Evolutionary conservation across 1,140 invertebrate genomes (phyloP), one percentile per base, ranked within the genome.

Genomic region (Oryctes rhinoceros): DNA sequence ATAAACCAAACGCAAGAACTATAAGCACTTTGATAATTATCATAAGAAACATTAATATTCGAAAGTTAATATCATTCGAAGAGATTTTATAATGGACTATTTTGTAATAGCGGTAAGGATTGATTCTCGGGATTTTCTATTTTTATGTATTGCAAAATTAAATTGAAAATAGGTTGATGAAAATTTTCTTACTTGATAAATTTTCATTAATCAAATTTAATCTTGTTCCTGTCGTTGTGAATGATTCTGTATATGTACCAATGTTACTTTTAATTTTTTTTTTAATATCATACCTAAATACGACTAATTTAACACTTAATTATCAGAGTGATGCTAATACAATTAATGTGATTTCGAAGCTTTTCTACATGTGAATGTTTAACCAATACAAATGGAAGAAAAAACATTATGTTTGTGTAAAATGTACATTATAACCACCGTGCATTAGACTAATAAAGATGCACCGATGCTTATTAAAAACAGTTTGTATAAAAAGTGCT

Each of bases 1-100:
- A 84, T 84, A n/a, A 37, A 78, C 24, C 79, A 81, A 80, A 79
- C 80, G 24, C 79, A 83, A 83, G 82, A 83, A 24, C n/a, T 71
- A 24, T 71, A 71, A 71, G 35, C 4, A 37, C 13, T 37, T 71
- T 71, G 37, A 71, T 71, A 71, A 35, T 71, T 35, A 71, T 30
- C 24, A 30, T 30, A 30, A 30, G 24, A 30, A 30, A 30, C 24
- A 30, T 30, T 30, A 30, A 30, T 30, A 30, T 30, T 30, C 24
- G 24, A 71, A 71, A 71, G 6, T 35, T 15, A 13, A 35, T 71
- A 71, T 4, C 15, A 71, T 71, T 71, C 20, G 24, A 24, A 71
- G 65, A 71, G 24, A 24, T 71, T 71, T 71, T 11, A 7, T 71
- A 71, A 71, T 35, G 65, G 65, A 71, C 65, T 24, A 24, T 71